Conservation (phyloP, 2,113 vertebrate genomes). For the Balaenoptera acutorostrata region DNA sequence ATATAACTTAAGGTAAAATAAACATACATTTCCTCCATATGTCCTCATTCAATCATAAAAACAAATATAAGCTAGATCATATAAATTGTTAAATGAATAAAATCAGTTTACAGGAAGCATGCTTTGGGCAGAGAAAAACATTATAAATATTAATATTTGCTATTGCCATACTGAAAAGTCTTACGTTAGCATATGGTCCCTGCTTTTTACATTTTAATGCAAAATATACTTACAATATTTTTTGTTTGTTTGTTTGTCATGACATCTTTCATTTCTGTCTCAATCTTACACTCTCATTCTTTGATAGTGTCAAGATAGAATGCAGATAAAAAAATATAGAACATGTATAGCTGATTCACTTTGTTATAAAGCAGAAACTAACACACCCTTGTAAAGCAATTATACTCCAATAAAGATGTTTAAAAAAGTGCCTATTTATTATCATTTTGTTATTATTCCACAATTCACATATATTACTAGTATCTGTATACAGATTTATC, state of each 20-base stretch:
- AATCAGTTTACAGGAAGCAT: neutral
- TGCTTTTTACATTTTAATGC: slow-evolving; percentile 12
- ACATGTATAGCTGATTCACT: neutral
- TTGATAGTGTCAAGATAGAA: neutral
- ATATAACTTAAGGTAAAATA: slow-evolving; percentile 4
- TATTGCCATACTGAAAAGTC: neutral
- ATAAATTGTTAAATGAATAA: slow-evolving; percentile 8
- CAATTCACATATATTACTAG: neutral
- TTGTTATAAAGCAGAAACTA: no score
- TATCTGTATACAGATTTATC: neutral
- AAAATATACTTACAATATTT: neutral
- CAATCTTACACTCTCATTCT: neutral
- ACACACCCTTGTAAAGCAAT: no score
- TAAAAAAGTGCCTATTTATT: neutral
- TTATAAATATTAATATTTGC: slow-evolving; percentile 8
- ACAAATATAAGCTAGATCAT: neutral
- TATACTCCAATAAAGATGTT: no score
- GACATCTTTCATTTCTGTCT: neutral
- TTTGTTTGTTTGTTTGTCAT: neutral
- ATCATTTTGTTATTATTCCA: neutral
- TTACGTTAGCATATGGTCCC: neutral
- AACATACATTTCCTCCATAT: neutral
- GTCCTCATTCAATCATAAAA: neutral
- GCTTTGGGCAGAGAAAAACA: slow-evolving; percentile 21
- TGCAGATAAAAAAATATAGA: neutral